These are phyloP conservation scores for Erinaceus europaeus DNA, from an alignment of 2,113 vertebrate species.

Conservation along the genomic window DNA sequence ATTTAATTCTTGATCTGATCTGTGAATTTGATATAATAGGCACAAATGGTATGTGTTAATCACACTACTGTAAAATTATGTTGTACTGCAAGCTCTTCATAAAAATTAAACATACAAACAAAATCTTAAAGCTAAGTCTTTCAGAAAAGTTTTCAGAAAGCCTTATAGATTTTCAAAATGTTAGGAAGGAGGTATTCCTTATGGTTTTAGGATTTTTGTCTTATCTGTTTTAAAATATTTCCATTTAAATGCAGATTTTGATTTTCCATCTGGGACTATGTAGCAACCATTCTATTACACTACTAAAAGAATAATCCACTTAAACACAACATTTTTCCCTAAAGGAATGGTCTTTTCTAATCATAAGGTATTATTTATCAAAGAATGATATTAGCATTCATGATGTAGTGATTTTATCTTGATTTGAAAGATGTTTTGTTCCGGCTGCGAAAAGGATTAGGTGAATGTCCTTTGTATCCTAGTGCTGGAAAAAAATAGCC, in stretches of 20 bases:
- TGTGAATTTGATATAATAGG: slow-evolving; percentile 52
- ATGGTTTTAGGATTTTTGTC: slow-evolving; percentile 65
- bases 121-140: slow-evolving; percentile 27
- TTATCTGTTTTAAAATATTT: slow-evolving; percentile 78
- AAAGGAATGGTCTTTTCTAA: slow-evolving; percentile 76
- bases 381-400: slow-evolving; percentile 76
- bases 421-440: slow-evolving; percentile 79
- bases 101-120: slow-evolving; percentile 51
- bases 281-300: slow-evolving; percentile 75
- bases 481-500: slow-evolving; percentile 55
- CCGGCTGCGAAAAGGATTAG: slow-evolving; percentile 66
- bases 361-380: slow-evolving; percentile 77
- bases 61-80: slow-evolving; percentile 56
- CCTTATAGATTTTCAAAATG: slow-evolving; percentile 56
- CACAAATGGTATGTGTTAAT: slow-evolving; percentile 55
- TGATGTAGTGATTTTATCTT: slow-evolving; percentile 76
- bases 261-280: slow-evolving; percentile 79
- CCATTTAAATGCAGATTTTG: slow-evolving; percentile 82
- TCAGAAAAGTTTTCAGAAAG: slow-evolving; percentile 50
- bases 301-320: slow-evolving; percentile 80
- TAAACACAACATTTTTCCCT: slow-evolving; percentile 79
- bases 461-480: slow-evolving; percentile 61
- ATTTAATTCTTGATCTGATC: slow-evolving; percentile 44
- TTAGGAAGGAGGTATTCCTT: slow-evolving; percentile 55
- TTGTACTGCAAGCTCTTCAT: slow-evolving; percentile 38